Evolutionary conservation across 2,888 invertebrate species (phyloP), one percentile per base, ranked within the genome.

Genomic region (Apamea sordens): DNA sequence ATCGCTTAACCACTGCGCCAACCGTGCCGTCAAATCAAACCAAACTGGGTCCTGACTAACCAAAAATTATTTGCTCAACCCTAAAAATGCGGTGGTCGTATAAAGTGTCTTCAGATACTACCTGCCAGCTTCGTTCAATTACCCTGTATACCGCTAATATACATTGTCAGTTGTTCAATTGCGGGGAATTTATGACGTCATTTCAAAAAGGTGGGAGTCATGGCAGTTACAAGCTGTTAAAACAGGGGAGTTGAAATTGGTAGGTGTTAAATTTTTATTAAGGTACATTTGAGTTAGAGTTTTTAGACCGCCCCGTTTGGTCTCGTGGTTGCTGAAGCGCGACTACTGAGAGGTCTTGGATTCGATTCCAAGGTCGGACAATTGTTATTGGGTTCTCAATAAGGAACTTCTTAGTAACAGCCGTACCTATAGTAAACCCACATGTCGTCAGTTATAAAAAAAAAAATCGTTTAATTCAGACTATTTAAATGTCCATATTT

Each of bases 81-180:
- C 86, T 86, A 79, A 5, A 77, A 73, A 28, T 21, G 11, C n/a
- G 18, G 21, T 63, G 47, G 56, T n/a, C n/a, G 18, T 65, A 89
- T 92, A 91, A 91, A 92, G 89, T 79, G 76, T 84, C 81, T 84
- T 84, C 83, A 76, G 69, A 82, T 79, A 84, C 61, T 79, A 84
- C 61, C 24, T 15, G 28, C 56, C 65, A 68, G 74, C 76, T 69
- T 36, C 13, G 73, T 82, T 82, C 76, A 86, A 88, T 89, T 86
- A 87, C 76, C 74, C 28, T 53, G 28, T 71, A 73, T 83, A 82
- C 63, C 70, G 71, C 67, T 79, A 80, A 80, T 69, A 83, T 76
- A 78, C 59, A 76, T 71, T 75, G 79, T 53, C 75, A 80, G 75
- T 74, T 75, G 82, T 76, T 86, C 77, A 84, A 88, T 87, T 79